Conservation (phyloP, 2,113 vertebrate genomes). For the Dicerorhinus sumatrensis region DNA sequence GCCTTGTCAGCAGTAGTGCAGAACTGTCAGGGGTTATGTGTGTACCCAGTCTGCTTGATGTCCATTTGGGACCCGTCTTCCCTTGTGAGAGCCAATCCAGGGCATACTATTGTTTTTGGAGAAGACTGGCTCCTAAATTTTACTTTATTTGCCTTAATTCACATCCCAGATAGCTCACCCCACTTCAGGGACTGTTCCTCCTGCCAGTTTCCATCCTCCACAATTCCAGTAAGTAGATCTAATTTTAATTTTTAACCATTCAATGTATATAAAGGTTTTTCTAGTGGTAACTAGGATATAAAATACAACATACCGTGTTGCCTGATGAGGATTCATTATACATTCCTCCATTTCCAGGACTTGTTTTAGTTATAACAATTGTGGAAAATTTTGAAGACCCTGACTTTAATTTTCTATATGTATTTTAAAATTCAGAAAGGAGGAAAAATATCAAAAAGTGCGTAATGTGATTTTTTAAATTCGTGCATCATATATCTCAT, state of each 20-base stretch:
- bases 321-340: background rate
- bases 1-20: too few species aligned
- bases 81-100: background rate
- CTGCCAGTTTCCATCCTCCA: slow-evolving; percentile 37
- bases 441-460: too few species aligned
- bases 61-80: background rate
- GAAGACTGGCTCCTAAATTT: background rate
- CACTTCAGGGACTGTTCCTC: slow-evolving; percentile 80
- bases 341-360: background rate
- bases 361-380: background rate
- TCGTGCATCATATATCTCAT: background rate
- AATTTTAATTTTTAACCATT: background rate
- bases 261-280: background rate
- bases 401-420: background rate
- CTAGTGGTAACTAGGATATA: background rate
- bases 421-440: slow-evolving; percentile 18
- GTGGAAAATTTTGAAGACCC: background rate
- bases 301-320: background rate
- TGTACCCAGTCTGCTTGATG: background rate
- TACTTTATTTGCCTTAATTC: slow-evolving; percentile 79
- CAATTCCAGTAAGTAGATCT: slow-evolving; percentile 82
- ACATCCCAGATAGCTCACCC: slow-evolving; percentile 83
- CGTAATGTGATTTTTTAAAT: background rate
- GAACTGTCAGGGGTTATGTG: too few species aligned
- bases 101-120: background rate